phyloP scores from a whole-genome alignment of 2,113 vertebrate species.

The Cyphomyrus plagiostoma region DNA sequence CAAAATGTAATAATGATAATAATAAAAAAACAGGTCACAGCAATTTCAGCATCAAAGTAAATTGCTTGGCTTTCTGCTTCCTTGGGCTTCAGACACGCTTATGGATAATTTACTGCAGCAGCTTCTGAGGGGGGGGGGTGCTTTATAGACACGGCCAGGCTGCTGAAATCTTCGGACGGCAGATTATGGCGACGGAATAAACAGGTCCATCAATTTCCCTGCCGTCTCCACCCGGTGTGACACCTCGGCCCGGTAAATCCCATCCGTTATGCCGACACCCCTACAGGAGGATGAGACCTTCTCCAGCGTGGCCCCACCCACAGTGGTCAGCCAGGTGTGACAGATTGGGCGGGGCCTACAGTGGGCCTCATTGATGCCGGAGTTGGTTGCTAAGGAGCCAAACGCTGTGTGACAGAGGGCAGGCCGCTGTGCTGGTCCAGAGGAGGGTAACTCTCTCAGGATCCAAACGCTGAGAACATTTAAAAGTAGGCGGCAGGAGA shows the following conservation, averaged over 20 bases:
- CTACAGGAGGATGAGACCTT: slow-evolving; percentile 30
- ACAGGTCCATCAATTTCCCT: slow-evolving; percentile 56
- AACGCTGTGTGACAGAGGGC: not conserved
- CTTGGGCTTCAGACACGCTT: slow-evolving; percentile 25
- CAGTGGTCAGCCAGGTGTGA: slow-evolving; percentile 11
- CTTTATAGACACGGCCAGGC: slow-evolving; percentile 39
- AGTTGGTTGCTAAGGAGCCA: not conserved
- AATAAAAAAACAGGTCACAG: slow-evolving; percentile 28
- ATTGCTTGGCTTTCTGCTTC: slow-evolving; percentile 21
- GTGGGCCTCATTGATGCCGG: not conserved
- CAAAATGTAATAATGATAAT: not conserved
- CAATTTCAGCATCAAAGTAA: slow-evolving; percentile 25
- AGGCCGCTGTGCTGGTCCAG: not conserved
- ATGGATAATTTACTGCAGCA: slow-evolving; percentile 39
- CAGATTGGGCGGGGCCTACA: not conserved
- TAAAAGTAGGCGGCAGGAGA: not conserved
- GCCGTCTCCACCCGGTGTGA: slow-evolving; percentile 53
- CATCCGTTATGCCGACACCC: slow-evolving; percentile 59
- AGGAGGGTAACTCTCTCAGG: not conserved
- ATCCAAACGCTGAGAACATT: not conserved
- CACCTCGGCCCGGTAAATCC: slow-evolving; percentile 47
- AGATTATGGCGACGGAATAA: slow-evolving; percentile 51
- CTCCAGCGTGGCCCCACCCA: slow-evolving; percentile 26
- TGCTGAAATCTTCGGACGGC: slow-evolving; percentile 43
- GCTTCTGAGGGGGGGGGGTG: slow-evolving; percentile 18